A percentile compares a stretch with the other conserved stretches of the same genome.
phyloP scores from a whole-genome alignment of 2,797 vertebrate species.

The Sebastes umbrosus region DNA sequence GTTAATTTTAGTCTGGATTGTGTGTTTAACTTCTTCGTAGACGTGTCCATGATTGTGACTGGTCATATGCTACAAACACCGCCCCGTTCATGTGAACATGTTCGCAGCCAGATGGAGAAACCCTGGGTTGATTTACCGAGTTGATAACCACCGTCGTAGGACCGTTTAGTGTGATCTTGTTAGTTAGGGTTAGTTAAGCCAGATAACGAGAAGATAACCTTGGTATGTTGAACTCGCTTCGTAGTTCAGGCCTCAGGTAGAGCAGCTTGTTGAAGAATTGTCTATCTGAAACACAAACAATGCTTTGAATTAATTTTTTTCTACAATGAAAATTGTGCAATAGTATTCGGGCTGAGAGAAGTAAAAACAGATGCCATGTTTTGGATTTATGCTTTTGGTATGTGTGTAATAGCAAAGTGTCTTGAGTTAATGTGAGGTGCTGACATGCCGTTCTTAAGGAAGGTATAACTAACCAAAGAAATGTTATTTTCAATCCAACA shows the following conservation, averaged over 20 bases:
- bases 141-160: too few species aligned
- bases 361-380: neutral
- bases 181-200: too few species aligned
- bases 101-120: too few species aligned
- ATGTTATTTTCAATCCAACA: neutral
- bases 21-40: too few species aligned
- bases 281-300: neutral
- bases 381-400: neutral
- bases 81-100: accelerated
- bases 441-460: neutral
- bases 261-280: neutral
- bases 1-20: too few species aligned
- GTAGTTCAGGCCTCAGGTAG: too few species aligned
- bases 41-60: too few species aligned
- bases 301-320: neutral
- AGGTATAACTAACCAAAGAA: neutral
- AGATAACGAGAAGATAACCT: too few species aligned
- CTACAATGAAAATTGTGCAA: neutral
- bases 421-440: neutral
- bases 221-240: too few species aligned
- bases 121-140: too few species aligned
- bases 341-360: neutral
- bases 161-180: too few species aligned
- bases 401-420: neutral
- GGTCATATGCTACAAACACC: too few species aligned